Conservation (phyloP, 2,888 invertebrate species). For the Eustalomyia histrio region DNA sequence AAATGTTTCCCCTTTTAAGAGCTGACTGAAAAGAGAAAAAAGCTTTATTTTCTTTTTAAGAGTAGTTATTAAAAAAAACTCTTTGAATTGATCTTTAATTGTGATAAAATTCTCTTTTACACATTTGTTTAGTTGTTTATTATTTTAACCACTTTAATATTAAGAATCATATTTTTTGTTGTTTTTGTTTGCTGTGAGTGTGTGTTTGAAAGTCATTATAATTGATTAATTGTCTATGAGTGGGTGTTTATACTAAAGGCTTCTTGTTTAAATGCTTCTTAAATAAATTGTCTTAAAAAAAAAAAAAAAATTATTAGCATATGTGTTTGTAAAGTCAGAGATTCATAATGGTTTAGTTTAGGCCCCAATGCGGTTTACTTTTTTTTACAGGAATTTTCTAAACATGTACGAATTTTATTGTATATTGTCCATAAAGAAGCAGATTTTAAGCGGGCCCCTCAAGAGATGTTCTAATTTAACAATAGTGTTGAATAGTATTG, state of each 20-base stretch:
- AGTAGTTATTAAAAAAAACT: background rate
- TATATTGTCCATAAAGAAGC: too few species aligned
- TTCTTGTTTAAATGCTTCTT: slow-evolving; percentile 40
- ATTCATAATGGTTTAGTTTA: background rate
- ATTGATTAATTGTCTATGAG: slow-evolving; percentile 57
- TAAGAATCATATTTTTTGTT: background rate
- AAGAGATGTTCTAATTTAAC: too few species aligned
- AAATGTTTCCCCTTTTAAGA: slow-evolving; percentile 36
- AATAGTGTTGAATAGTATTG: too few species aligned
- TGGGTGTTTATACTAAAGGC: slow-evolving; percentile 42
- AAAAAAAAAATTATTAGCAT: background rate
- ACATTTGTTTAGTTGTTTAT: background rate
- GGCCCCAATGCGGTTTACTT: too few species aligned
- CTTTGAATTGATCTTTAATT: background rate
- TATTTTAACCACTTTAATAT: background rate
- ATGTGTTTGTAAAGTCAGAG: background rate
- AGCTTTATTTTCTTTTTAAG: background rate
- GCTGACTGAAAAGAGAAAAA: slow-evolving; percentile 20
- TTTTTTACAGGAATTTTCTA: too few species aligned
- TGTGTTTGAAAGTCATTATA: slow-evolving; percentile 53
- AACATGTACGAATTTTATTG: too few species aligned
- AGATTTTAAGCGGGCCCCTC: too few species aligned
- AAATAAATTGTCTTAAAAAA: background rate
- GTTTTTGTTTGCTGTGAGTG: background rate
- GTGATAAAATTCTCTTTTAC: background rate